Conservation (phyloP, 2,113 vertebrate species). For the Ameiurus melas region DNA sequence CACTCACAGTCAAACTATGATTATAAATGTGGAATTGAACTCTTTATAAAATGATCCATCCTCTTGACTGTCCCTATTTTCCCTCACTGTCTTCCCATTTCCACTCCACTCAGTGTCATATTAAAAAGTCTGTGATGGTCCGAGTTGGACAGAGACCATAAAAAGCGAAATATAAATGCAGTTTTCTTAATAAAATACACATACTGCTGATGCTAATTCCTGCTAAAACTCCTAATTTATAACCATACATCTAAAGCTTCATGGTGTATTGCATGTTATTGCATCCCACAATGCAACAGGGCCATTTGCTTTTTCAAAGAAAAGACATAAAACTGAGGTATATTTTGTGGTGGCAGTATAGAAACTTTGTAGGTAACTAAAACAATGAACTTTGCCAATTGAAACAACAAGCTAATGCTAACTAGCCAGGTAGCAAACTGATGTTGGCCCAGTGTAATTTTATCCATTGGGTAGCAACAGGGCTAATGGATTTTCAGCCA, state of each 20-base stretch:
- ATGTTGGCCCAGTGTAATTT: not conserved
- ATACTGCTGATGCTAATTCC: not conserved
- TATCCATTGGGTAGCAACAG: not conserved
- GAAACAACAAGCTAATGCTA: not conserved
- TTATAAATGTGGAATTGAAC: not conserved
- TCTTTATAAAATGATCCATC: not conserved
- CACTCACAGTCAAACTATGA: not conserved
- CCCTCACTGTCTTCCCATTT: not conserved
- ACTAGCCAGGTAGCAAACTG: not conserved
- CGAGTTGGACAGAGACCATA: not conserved
- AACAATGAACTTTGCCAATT: not conserved
- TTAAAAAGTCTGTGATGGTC: not conserved
- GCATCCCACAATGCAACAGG: not conserved
- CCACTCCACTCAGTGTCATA: not conserved
- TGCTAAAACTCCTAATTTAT: not conserved
- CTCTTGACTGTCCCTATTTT: constrained; percentile 14
- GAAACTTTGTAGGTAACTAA: not conserved
- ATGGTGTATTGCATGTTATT: not conserved
- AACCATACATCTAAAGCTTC: not conserved
- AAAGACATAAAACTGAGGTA: not conserved
- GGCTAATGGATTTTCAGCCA: not conserved
- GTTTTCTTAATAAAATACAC: not conserved
- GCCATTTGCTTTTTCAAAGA: not conserved
- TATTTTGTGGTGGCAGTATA: not conserved
- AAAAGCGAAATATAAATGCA: not conserved